Percentiles rank a stretch among this genome's conserved stretches.
These are phyloP conservation scores for Monopterus albus DNA, from an alignment of 2,113 vertebrate genomes.

Conservation along the genomic window DNA sequence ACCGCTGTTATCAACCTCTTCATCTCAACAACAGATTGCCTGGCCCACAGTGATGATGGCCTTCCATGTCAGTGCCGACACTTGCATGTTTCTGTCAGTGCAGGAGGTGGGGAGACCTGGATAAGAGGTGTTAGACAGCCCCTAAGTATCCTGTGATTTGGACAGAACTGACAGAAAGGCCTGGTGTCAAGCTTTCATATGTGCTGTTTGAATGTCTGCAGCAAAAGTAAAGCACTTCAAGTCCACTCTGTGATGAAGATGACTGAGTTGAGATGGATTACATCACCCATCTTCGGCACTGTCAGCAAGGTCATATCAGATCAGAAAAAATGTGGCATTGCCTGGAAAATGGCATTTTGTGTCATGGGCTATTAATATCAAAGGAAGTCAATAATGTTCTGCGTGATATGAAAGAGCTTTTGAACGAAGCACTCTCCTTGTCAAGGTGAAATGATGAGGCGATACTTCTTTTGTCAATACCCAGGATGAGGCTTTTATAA, in stretches of 20 bases:
- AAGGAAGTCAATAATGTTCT: constrained; percentile 56
- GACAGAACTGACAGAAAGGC: neutral
- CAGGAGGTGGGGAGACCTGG: neutral
- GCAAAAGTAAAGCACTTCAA: constrained; percentile 5
- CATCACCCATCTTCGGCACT: constrained; percentile 28
- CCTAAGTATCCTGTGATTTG: constrained; percentile 41
- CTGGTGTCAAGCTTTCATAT: constrained; percentile 8
- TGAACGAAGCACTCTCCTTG: constrained; percentile 30
- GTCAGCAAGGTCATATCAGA: constrained; percentile 60
- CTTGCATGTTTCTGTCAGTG: constrained; percentile 36
- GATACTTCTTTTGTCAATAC: constrained; percentile 46
- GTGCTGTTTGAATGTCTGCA: constrained; percentile 16
- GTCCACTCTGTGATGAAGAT: constrained; percentile 18
- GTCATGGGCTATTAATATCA: constrained; percentile 66
- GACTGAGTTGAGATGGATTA: constrained; percentile 42
- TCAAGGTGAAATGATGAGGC: constrained; percentile 65
- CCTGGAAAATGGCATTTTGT: constrained; percentile 58
- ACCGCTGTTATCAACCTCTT: constrained; percentile 57
- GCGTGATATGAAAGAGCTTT: constrained; percentile 30
- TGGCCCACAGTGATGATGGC: constrained; percentile 48
- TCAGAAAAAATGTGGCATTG: constrained; percentile 6
- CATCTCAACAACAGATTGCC: constrained; percentile 61
- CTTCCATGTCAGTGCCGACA: constrained; percentile 48
- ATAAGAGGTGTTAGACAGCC: constrained; percentile 18
- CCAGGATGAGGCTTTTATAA: constrained; percentile 31